These are phyloP conservation scores for Polyergus mexicanus DNA, from an alignment of 1,140 invertebrate species.

Conservation along the genomic window DNA sequence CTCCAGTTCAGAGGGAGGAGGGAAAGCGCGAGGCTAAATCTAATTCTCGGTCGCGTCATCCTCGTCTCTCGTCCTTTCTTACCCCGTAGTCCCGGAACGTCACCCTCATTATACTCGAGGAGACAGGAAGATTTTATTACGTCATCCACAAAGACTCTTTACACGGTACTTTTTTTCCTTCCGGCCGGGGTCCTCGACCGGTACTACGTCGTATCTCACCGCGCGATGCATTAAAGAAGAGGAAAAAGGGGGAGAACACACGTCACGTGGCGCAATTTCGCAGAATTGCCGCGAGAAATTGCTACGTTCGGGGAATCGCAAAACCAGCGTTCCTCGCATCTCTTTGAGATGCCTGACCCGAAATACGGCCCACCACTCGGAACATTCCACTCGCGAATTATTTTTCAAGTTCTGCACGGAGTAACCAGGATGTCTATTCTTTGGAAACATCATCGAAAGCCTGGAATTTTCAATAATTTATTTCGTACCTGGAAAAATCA, in stretches of 20 bases:
- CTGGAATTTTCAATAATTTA: not conserved
- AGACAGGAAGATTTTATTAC: slow-evolving; percentile 72
- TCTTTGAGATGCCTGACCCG: not conserved
- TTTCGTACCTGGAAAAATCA: too few relatives aligned
- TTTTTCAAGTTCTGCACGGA: not conserved
- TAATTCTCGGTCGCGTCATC: slow-evolving; percentile 70
- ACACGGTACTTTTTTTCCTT: slow-evolving; percentile 49
- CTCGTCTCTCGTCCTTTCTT: slow-evolving; percentile 44
- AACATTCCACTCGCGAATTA: not conserved
- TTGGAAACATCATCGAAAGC: too few relatives aligned
- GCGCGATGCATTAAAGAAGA: slow-evolving; percentile 21
- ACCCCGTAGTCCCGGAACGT: slow-evolving; percentile 37
- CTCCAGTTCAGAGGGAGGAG: slow-evolving; percentile 30
- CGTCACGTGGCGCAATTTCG: slow-evolving; percentile 28
- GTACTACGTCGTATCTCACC: slow-evolving; percentile 51
- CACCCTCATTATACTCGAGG: slow-evolving; percentile 64
- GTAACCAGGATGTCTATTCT: not conserved
- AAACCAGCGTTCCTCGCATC: not conserved
- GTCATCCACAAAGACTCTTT: slow-evolving; percentile 66
- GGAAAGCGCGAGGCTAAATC: slow-evolving; percentile 41
- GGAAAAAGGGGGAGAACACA: not conserved
- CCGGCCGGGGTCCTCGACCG: slow-evolving; percentile 29
- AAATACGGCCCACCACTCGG: not conserved
- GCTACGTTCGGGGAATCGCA: slow-evolving; percentile 26
- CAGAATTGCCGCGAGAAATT: slow-evolving; percentile 35